Conservation (phyloP, 2,797 vertebrate genomes). For the Ctenochaetus hawaiiensis region DNA sequence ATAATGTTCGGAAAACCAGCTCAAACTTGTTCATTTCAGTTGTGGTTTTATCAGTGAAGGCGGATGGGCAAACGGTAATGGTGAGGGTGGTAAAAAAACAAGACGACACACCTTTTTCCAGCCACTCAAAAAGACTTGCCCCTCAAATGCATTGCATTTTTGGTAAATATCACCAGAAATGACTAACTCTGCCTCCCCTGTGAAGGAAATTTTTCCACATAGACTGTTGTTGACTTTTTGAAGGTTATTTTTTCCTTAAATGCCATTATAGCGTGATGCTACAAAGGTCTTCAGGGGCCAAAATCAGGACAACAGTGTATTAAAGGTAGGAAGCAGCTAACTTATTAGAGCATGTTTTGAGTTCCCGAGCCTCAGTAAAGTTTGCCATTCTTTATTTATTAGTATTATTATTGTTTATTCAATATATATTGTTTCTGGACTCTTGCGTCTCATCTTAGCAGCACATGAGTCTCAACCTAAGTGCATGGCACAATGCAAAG, state of each 20-base stretch:
- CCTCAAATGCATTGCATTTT: not conserved
- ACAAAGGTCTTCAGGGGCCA: not conserved
- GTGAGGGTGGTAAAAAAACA: conserved; percentile 21
- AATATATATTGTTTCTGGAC: too few species aligned
- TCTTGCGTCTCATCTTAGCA: too few species aligned
- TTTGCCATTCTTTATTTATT: not conserved
- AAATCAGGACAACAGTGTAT: conserved; percentile 4
- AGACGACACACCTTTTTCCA: conserved; percentile 9
- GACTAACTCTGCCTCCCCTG: not conserved
- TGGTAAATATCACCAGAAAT: not conserved
- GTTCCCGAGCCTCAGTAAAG: not conserved
- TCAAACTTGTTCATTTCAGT: conserved; percentile 16
- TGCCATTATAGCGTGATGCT: not conserved
- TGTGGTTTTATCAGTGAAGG: conserved; percentile 25
- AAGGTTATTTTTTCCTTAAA: too few species aligned
- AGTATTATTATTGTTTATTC: too few species aligned
- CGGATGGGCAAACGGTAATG: conserved; percentile 1
- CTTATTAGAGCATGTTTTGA: not conserved
- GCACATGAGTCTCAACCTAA: not conserved
- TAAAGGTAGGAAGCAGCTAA: not conserved
- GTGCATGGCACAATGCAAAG: not conserved
- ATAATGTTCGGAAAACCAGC: not conserved
- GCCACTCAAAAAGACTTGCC: not conserved
- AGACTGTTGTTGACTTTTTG: too few species aligned
- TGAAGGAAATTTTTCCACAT: not conserved